These are phyloP conservation scores for Leiothrix lutea DNA, from an alignment of 2,113 vertebrate genomes.

Conservation along the genomic window DNA sequence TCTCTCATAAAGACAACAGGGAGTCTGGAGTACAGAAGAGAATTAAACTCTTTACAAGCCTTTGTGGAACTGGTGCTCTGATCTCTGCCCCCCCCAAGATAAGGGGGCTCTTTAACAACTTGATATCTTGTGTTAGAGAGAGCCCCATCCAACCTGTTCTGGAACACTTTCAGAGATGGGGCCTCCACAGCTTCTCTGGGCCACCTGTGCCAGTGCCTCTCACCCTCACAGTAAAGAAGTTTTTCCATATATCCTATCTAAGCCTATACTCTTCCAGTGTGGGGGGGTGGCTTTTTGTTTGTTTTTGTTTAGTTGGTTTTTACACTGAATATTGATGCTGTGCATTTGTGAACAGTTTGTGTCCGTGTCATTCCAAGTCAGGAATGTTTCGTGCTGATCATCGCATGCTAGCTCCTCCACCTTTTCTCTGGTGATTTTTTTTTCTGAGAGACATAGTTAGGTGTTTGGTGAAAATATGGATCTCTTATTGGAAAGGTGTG, in stretches of 20 bases:
- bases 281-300: not conserved
- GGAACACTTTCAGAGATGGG: not conserved
- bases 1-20: not conserved
- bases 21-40: not conserved
- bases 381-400: not conserved
- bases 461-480: not conserved
- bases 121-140: not conserved
- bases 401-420: not conserved
- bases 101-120: not conserved
- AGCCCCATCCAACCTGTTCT: not conserved
- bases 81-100: not conserved
- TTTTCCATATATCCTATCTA: not conserved
- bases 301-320: not conserved
- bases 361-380: not conserved
- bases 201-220: not conserved
- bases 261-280: not conserved
- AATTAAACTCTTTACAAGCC: not conserved
- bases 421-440: not conserved
- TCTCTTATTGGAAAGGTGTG: not conserved
- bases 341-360: not conserved
- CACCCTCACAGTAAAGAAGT: not conserved
- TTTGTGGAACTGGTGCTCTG: not conserved
- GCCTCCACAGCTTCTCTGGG: not conserved
- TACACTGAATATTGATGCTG: not conserved
- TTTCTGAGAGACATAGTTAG: not conserved